Evolutionary conservation across 2,797 vertebrate genomes (phyloP), one percentile per base, ranked within the genome.

Genomic region (Anniella stebbinsi): DNA sequence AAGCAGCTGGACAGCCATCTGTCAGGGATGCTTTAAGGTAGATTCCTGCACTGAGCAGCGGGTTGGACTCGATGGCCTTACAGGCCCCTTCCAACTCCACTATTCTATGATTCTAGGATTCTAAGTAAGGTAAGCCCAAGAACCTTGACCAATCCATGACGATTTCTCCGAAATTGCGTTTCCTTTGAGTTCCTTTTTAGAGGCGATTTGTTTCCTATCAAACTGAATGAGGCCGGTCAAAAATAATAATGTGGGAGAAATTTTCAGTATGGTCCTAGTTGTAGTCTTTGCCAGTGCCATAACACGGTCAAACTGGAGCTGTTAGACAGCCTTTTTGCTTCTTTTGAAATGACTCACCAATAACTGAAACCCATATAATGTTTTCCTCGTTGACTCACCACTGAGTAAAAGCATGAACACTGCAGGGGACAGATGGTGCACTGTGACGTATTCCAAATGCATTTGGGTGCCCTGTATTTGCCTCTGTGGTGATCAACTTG

Each of bases 361-460:
- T 94, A 88, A 94, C 94, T 91, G 92, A 94, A 94, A 93, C 92
- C 18, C 8, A 69, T 90, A 92, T 94, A 94, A 91, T 93, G 86
- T 82, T 87, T 57, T 93, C 94, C 91, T 90, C 92, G 94, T 93
- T 96, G 96, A 96, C 93, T 96, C 94, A 92, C 63, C 41, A 82
- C 69, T 94, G 93, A 95, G 91, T 84, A 73, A 96, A 95, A 96
- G 92, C 94, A 91, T 91, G 93, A 51, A 0, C 70, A 1, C 23
- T 30, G 1, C 25, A 4, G 12, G 70, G 36, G 60, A 25, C 33
- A 36, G 6, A 28, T 6, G 36, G 54, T 2, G 86, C 63, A 93
- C 85, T 67, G 86, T 88, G 89, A 92, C 91, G 93, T 91, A 93
- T 95, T 92, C 77, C 88, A 87, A 95, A 91, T 88, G 89, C 82